Base-by-base conservation (phyloP, 2,797 vertebrate genomes). In the Selene dorsalis region DNA sequence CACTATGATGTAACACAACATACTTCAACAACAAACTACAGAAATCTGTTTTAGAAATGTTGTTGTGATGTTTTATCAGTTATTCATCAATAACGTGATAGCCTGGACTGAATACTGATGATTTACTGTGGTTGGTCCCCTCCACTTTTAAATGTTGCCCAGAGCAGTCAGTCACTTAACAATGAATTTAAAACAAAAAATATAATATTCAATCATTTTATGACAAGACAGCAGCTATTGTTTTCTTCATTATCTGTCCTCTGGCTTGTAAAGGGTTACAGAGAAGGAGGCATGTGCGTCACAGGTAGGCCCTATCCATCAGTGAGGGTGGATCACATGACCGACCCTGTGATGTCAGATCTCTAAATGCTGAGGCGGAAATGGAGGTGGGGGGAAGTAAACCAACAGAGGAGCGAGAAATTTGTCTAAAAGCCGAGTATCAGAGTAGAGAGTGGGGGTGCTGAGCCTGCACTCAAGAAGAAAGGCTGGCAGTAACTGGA, bases 261-360 rank as follows among this genome's bases (percentile, higher is more conserved):
- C 41, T 69, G 81, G 90, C 26, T 32, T 52, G 57, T 65, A 52
- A 86, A 87, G 89, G 85, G 89, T 91, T 90, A 91, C 80, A 80
- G 32, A 55, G 69, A 64, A 62, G 75, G 77, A 84, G 78, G 82
- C 53, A 28, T 76, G 73, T 93, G 92, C 93, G 89, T 94, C 93
- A 94, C 87, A 89, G 89, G 90, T 91, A 84, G 88, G 87, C 84
- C 73, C 77, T 81, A 80, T 90, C 86, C 76, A 75, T 85, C 60
- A 48, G 76, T 84, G 92, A 79, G 91, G 92, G 92, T 56, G 92
- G 88, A 90, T 89, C 91, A 89, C 86, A 60, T 93, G 92, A 80
- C 28, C 28, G 14, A 66, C 65, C 26, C 85, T 88, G 87, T 91
- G 92, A 93, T 86, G 92, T 91, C 83, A 91, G 41, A 86, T 66